A percentile compares a stretch with the other conserved stretches of the same genome.
Evolutionary conservation across 2,888 invertebrate genomes (phyloP).

Genomic region (Aethes cnicana): DNA sequence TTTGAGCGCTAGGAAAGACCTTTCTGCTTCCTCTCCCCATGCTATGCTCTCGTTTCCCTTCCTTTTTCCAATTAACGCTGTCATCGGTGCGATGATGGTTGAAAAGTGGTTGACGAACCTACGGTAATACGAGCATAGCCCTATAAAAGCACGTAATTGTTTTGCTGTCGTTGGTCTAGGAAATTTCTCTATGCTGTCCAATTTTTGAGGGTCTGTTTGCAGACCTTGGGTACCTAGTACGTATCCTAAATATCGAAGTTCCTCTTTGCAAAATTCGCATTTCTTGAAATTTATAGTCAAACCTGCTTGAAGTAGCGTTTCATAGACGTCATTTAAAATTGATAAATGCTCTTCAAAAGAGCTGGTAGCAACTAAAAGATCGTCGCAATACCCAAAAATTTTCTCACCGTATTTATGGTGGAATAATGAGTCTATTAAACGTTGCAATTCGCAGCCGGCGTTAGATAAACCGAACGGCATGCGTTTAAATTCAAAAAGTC

Average conservation of each 20-base stretch:
- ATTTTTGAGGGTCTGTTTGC: neutral
- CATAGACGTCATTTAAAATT: slow-evolving; percentile 1
- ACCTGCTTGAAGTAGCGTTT: neutral
- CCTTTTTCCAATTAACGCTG: neutral
- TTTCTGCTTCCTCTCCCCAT: neutral
- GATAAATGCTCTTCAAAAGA: neutral
- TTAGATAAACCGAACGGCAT: neutral
- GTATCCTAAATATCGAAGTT: slow-evolving; percentile 6
- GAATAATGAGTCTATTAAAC: slow-evolving; percentile 7
- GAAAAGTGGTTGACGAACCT: slow-evolving; percentile 10
- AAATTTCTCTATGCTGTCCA: neutral
- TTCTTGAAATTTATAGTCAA: slow-evolving; percentile 15
- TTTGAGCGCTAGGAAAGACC: neutral
- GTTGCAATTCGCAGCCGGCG: neutral
- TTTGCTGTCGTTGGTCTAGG: neutral
- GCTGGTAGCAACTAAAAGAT: neutral
- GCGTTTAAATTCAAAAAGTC: neutral
- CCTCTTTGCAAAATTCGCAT: slow-evolving; percentile 2
- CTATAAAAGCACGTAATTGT: slow-evolving; percentile 1
- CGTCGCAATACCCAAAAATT: slow-evolving; percentile 8
- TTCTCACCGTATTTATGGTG: neutral
- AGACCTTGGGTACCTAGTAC: neutral
- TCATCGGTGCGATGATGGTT: neutral
- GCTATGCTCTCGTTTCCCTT: neutral
- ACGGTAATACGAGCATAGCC: slow-evolving; percentile 10